Conservation (phyloP, 1,140 invertebrate species). For the Epicauta chinensis region DNA sequence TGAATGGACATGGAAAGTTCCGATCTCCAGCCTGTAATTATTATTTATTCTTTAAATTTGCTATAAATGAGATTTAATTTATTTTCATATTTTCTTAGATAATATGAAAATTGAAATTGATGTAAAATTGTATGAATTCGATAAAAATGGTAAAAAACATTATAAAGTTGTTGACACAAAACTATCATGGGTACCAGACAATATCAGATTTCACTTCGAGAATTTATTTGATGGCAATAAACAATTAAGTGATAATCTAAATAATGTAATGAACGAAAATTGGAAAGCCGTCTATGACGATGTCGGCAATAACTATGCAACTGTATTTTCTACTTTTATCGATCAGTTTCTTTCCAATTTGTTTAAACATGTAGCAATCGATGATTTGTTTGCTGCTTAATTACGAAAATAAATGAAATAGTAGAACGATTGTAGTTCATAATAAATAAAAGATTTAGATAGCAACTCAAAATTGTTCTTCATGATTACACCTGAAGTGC, state of each 20-base stretch:
- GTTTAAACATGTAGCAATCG: no score
- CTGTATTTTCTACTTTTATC: slow-evolving; percentile 5
- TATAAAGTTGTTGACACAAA: not conserved
- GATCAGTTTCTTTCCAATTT: no score
- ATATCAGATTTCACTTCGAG: slow-evolving; percentile 12
- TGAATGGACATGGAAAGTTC: no score
- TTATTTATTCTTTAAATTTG: slow-evolving; percentile 15
- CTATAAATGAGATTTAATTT: no score
- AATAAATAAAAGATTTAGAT: no score
- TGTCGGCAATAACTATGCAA: slow-evolving; percentile 11
- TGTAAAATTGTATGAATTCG: slow-evolving; percentile 9
- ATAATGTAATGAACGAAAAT: slow-evolving; percentile 24
- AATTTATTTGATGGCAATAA: slow-evolving; percentile 28
- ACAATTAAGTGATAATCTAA: slow-evolving; percentile 21
- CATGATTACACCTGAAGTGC: no score
- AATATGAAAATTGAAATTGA: slow-evolving; percentile 2
- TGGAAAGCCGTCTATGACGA: slow-evolving; percentile 22
- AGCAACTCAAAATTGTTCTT: no score
- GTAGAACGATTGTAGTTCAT: no score
- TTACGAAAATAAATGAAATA: no score
- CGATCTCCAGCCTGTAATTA: no score
- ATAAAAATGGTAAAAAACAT: slow-evolving; percentile 8
- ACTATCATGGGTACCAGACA: slow-evolving; percentile 1
- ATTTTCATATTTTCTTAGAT: slow-evolving; percentile 1
- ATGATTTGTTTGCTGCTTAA: no score